Conservation (phyloP, 2,888 invertebrate genomes). For the Prenolepis imparis region DNA sequence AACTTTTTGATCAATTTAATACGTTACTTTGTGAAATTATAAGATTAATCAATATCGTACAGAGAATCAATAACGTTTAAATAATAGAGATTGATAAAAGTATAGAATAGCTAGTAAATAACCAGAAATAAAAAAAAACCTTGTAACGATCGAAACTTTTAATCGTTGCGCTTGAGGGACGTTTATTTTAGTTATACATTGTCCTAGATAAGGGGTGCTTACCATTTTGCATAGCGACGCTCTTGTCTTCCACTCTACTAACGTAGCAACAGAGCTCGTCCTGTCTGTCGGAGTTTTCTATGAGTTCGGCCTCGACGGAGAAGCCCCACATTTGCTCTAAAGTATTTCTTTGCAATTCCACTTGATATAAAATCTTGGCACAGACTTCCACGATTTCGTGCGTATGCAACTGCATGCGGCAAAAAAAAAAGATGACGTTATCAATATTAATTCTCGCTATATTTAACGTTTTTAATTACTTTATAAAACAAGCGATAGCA, state of each 20-base stretch:
- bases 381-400: slow-evolving; percentile 98
- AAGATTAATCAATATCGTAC: neutral
- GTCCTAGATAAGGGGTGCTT: slow-evolving; percentile 82
- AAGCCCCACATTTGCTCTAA: slow-evolving; percentile 99
- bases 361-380: slow-evolving; percentile 98
- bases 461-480: neutral
- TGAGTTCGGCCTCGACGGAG: slow-evolving; percentile 98
- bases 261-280: slow-evolving; percentile 99
- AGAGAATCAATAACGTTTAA: neutral
- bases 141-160: slow-evolving; percentile 60
- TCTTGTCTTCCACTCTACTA: slow-evolving; percentile 97
- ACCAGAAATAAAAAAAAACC: slow-evolving; percentile 33
- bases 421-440: slow-evolving; percentile 66
- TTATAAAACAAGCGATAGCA: neutral
- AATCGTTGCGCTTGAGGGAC: slow-evolving; percentile 49
- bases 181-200: slow-evolving; percentile 49
- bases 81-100: neutral
- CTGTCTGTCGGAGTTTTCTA: slow-evolving; percentile 97
- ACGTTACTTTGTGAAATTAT: neutral
- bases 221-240: slow-evolving; percentile 99
- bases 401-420: slow-evolving; percentile 91
- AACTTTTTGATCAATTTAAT: neutral
- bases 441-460: neutral
- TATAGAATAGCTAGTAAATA: slow-evolving; percentile 26
- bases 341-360: slow-evolving; percentile 95